Evolutionary conservation across 2,113 vertebrate genomes (phyloP), one percentile per base, ranked within the genome.

Genomic region (Heterocephalus glaber): DNA sequence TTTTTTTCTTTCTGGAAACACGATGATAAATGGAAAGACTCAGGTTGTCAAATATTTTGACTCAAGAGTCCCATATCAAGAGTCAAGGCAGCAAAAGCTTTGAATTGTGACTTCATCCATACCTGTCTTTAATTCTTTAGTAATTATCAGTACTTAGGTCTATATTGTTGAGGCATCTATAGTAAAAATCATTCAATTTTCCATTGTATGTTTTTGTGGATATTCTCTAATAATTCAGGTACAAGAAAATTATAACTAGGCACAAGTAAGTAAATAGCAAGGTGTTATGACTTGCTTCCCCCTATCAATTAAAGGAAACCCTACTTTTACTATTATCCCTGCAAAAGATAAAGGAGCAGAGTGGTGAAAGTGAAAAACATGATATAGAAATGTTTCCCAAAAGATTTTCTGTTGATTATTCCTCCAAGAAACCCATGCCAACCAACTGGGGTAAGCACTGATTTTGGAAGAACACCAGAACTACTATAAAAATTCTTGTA

Each of bases 41-140:
- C 1, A 0, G 61, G 1, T 90, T 92, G 68, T 96, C 97, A 97
- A 96, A 98, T 97, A 96, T 94, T 98, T 97, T 87, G 26, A 86
- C 97, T 98, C 41, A 98, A n/a, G 49, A 97, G 41, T 88, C 63
- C 11, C 92, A 19, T 54, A 95, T 95, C 1, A 98, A 85, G 35
- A 44, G 68, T 38, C 20, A 4, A 84, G 52, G 89, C 3, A 77
- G 26, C 35, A 90, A 96, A 92, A 95, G 1, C 20, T 97, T 97
- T 96, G 68, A 95, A 97, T 95, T 65, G 5, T 8, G 26, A 81
- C 47, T 88, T 96, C 47, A 86, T 89, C 86, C 28, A 5, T 79
- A 61, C 12, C 35, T 63, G 92, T 87, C n/a, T 63, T 33, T 84
- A 96, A 86, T 4, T 84, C 41, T 77, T 90, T 76, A 66, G 33